phyloP scores from a whole-genome alignment of 1,140 invertebrate species.

The Drosophila mojavensis region DNA sequence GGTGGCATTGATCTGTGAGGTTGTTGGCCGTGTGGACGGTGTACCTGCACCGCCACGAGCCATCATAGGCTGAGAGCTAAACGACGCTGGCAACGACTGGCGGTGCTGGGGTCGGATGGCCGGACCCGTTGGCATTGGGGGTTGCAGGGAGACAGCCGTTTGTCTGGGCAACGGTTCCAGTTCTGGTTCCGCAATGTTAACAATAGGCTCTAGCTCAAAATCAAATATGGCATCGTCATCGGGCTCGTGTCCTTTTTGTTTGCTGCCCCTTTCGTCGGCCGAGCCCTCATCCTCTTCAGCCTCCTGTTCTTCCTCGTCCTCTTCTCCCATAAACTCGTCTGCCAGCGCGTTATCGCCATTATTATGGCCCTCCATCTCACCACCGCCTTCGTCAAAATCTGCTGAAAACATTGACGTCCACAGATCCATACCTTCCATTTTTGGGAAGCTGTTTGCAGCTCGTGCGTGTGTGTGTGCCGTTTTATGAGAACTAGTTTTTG shows the following conservation, averaged over 20 bases:
- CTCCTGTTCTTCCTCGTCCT: constrained; percentile 38
- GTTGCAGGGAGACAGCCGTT: constrained; percentile 4
- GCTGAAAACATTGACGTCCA: constrained; percentile 80
- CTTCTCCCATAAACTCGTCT: constrained; percentile 52
- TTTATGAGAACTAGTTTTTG: constrained; percentile 68
- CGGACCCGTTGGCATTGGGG: constrained; percentile 31
- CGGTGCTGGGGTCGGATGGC: constrained; percentile 38
- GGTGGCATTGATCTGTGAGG: constrained; percentile 71
- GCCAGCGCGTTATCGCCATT: constrained; percentile 37
- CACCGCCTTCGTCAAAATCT: constrained; percentile 60
- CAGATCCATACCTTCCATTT: constrained; percentile 77
- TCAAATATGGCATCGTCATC: constrained; percentile 79
- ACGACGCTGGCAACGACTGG: constrained; percentile 31
- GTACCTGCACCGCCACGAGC: not conserved
- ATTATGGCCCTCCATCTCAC: constrained; percentile 27
- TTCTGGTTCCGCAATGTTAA: constrained; percentile 46
- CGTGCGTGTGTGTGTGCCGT: constrained; percentile 35
- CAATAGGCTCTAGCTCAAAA: constrained; percentile 67
- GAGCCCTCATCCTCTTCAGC: constrained; percentile 8
- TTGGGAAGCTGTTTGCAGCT: constrained; percentile 25
- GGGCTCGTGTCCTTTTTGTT: constrained; percentile 48
- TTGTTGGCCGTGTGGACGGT: constrained; percentile 51
- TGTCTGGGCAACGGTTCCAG: constrained; percentile 6
- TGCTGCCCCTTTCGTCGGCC: constrained; percentile 1
- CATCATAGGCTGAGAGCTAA: constrained; percentile 11